Evolutionary conservation across 2,797 vertebrate genomes (phyloP), one percentile per base, ranked within the genome.

Genomic region (Bovichtus variegatus): DNA sequence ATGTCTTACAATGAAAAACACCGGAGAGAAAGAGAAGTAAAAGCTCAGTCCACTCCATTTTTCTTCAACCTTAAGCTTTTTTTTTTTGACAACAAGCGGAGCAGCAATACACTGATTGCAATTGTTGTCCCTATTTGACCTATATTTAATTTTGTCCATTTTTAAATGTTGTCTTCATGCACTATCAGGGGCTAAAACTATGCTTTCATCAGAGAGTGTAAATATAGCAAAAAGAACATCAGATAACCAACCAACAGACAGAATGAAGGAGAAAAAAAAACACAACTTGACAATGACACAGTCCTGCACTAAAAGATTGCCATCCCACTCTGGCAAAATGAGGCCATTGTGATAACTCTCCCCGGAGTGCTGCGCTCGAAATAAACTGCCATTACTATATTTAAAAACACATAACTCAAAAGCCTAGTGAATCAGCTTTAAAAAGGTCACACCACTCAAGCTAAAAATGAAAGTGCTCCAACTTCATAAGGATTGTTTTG

Each of bases 281-380:
- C 76, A 53, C 54, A 49, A 78, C 21, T 71, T 81, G 67, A 90
- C 85, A 79, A 89, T 87, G 77, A 90, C 85, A 87, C 78, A 91
- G 78, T 87, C 72, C 58, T 75, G 27, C 58, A 77, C 19, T 29
- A 62, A 84, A 80, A 84, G 77, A 84, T 71, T 82, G 74, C 83
- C 76, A 75, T 88, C 75, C 74, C 51, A 41, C 78, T 84, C 53
- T 67, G 71, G 81, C 63, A 84, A 91, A 90, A 91, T 74, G 80
- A 88, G 87, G 89, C 85, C 89, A 91, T 93, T 94, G 91, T 93
- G 86, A 93, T 80, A 86, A 86, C 72, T 84, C 68, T 92, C 90
- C 87, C 87, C 18, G 29, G 89, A 89, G 85, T 46, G 50, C 74
- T 75, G 64, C 1, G 67, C 92, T 90, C 54, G 75, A 92, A 93